phyloP scores from a whole-genome alignment of 2,888 invertebrate genomes.

The Craniophora ligustri region DNA sequence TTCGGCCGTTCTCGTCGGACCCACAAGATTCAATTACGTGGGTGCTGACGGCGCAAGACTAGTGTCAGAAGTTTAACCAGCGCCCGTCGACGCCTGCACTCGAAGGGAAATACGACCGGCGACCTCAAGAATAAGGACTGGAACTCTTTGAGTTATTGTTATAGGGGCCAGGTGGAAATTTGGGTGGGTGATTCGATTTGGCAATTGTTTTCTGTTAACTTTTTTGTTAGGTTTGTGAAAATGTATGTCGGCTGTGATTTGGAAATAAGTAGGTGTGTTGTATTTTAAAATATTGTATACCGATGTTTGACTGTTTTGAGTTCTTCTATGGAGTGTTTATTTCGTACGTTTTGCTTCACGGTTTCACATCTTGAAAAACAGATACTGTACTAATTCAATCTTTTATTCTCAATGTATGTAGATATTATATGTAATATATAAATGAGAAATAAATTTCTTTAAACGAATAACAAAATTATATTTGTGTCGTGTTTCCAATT shows the following conservation, averaged over 20 bases:
- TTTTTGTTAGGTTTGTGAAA: neutral
- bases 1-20: constrained; percentile 56
- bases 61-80: constrained; percentile 72
- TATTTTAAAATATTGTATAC: too few relatives aligned
- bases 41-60: constrained; percentile 66
- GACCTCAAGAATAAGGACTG: constrained; percentile 32
- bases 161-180: constrained; percentile 44
- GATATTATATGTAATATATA: too few relatives aligned
- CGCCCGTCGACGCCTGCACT: constrained; percentile 48
- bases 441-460: too few relatives aligned
- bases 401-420: too few relatives aligned
- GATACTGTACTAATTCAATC: too few relatives aligned
- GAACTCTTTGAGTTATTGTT: constrained; percentile 43
- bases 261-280: too few relatives aligned
- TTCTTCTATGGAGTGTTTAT: too few relatives aligned
- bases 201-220: constrained; percentile 13
- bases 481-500: too few relatives aligned
- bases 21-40: constrained; percentile 78
- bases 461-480: too few relatives aligned
- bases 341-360: too few relatives aligned
- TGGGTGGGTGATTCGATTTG: constrained; percentile 34
- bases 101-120: constrained; percentile 48
- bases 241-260: neutral
- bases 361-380: too few relatives aligned
- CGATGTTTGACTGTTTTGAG: too few relatives aligned